These are phyloP conservation scores for Leucophenga maculata DNA, from an alignment of 2,888 invertebrate genomes.

Conservation along the genomic window DNA sequence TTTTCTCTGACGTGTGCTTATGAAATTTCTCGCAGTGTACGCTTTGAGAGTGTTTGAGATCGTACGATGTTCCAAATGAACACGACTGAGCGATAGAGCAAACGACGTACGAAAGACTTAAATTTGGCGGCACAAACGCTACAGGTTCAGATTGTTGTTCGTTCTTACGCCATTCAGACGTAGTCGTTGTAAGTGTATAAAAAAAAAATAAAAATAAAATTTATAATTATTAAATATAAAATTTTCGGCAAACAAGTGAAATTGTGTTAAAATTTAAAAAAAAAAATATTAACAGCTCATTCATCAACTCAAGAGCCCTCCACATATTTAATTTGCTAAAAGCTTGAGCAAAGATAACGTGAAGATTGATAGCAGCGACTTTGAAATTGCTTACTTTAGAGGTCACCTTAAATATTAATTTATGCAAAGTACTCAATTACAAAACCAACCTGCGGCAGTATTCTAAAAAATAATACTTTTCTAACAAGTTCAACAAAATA, in stretches of 20 bases:
- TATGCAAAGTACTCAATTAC: no score
- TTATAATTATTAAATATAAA: neutral
- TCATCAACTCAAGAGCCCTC: no score
- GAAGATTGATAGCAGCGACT: no score
- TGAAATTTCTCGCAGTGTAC: slow-evolving; percentile 1
- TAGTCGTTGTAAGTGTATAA: slow-evolving; percentile 31
- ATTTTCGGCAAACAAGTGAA: neutral
- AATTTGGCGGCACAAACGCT: slow-evolving; percentile 56
- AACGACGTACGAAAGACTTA: slow-evolving; percentile 44
- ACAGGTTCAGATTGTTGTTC: slow-evolving; percentile 60
- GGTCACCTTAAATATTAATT: no score
- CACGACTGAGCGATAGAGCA: neutral
- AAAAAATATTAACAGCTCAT: slow-evolving; percentile 10
- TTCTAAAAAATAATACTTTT: no score
- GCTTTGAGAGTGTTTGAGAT: neutral
- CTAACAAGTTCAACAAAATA: no score
- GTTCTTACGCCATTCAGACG: slow-evolving; percentile 55
- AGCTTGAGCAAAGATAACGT: neutral
- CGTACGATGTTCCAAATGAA: slow-evolving; percentile 11
- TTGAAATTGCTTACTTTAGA: no score
- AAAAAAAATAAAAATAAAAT: neutral
- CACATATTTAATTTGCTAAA: neutral
- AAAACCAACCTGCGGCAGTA: no score
- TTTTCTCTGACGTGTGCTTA: neutral
- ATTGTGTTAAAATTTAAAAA: slow-evolving; percentile 4